These are phyloP conservation scores for Sitta carolinensis DNA, from an alignment of 2,797 vertebrate species.

Conservation along the genomic window DNA sequence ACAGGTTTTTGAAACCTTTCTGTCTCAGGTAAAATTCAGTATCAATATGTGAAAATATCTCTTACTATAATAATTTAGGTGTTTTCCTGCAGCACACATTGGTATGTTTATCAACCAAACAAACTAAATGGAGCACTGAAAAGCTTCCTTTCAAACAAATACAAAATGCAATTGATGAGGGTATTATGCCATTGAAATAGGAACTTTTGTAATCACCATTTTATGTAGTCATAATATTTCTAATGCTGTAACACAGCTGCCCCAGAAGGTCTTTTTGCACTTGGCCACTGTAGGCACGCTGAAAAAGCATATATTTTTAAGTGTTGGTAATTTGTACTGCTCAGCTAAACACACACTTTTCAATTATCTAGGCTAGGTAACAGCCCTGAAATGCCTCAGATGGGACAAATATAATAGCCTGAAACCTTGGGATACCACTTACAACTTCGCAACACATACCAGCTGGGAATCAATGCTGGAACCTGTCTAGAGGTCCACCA, in stretches of 20 bases:
- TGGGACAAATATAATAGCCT: background rate
- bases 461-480: background rate
- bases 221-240: background rate
- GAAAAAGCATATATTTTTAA: background rate
- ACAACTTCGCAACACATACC: background rate
- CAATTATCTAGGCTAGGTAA: background rate
- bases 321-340: background rate
- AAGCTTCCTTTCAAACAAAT: background rate
- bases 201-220: background rate
- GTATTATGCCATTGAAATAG: background rate
- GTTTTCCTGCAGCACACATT: background rate
- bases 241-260: background rate
- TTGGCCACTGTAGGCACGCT: background rate
- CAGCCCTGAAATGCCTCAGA: background rate
- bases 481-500: background rate
- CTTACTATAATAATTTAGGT: background rate
- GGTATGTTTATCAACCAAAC: background rate
- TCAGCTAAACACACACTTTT: background rate
- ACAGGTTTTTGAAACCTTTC: background rate
- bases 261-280: background rate
- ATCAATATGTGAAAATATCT: background rate
- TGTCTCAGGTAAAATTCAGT: background rate
- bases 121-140: background rate
- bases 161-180: background rate
- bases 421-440: background rate